Evolutionary conservation across 2,888 invertebrate genomes (phyloP).

Genomic region (Cordilura impudica): DNA sequence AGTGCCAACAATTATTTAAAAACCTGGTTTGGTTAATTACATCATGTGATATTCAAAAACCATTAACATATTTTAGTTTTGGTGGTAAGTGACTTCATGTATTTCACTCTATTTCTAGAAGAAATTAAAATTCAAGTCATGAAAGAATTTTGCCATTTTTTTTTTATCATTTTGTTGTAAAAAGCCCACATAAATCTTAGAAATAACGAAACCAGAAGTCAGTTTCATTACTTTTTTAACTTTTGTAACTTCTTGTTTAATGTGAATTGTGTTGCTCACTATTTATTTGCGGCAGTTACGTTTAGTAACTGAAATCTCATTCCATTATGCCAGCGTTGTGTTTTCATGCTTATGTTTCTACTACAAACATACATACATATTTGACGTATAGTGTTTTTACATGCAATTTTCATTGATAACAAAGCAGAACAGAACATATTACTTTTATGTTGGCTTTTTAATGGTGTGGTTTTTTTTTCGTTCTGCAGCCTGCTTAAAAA

Average conservation of each 20-base stretch:
- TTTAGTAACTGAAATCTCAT: neutral
- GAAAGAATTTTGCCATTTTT: neutral
- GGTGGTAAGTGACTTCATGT: constrained; percentile 46
- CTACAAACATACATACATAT: no score
- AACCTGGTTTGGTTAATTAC: constrained; percentile 24
- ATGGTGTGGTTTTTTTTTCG: neutral
- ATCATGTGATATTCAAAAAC: neutral
- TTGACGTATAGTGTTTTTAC: constrained; percentile 55
- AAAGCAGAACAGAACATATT: neutral
- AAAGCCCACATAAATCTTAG: constrained; percentile 61
- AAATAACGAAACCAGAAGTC: constrained; percentile 56
- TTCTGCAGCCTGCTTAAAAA: neutral
- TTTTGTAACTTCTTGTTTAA: constrained; percentile 4
- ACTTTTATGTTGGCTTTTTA: constrained; percentile 11
- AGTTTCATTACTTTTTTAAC: constrained; percentile 54
- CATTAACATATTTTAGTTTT: constrained; percentile 23
- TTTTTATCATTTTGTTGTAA: constrained; percentile 58
- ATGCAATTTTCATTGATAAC: constrained; percentile 59
- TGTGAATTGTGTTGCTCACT: constrained; percentile 15
- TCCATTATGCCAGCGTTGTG: neutral
- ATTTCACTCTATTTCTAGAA: neutral
- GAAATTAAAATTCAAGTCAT: neutral
- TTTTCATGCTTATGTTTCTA: neutral
- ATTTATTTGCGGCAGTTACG: neutral
- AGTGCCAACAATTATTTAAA: constrained; percentile 34